Percentiles rank a stretch among this genome's conserved stretches.
Evolutionary conservation across 2,113 vertebrate genomes (phyloP).

Genomic region (Cnemophilus loriae): DNA sequence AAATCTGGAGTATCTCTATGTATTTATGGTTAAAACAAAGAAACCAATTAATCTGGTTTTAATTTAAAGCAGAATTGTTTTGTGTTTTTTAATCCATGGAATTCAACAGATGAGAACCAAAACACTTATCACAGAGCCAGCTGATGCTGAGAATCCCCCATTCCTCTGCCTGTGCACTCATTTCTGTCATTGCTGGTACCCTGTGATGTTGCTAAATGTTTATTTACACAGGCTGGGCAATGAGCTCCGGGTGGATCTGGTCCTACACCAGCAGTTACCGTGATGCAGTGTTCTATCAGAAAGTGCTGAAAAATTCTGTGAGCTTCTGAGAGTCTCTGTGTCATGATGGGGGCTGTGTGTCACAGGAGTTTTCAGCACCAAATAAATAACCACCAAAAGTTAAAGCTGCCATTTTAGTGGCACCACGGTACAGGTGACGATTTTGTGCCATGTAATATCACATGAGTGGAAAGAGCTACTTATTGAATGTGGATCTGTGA

Average conservation of each 20-base stretch:
- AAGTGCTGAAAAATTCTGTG: neutral
- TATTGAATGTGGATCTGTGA: neutral
- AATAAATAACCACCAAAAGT: neutral
- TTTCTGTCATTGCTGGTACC: neutral
- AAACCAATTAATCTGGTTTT: neutral
- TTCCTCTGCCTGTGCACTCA: neutral
- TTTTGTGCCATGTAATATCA: neutral
- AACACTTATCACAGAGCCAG: neutral
- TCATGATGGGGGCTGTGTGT: accelerated
- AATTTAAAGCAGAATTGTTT: neutral
- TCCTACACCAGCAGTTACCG: neutral
- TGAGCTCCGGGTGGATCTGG: neutral
- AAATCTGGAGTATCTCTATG: neutral
- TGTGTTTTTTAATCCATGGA: neutral
- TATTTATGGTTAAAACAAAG: neutral
- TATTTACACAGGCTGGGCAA: neutral
- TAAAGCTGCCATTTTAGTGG: neutral
- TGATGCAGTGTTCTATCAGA: accelerated
- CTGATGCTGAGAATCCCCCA: accelerated
- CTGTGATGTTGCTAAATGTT: neutral
- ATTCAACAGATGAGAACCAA: neutral
- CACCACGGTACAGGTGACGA: neutral
- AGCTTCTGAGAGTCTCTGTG: neutral
- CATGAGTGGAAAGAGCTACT: neutral
- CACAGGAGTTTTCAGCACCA: neutral